A percentile compares a stretch with the other conserved stretches of the same genome.
Evolutionary conservation across 2,797 vertebrate genomes (phyloP).

Genomic region (Arrhamphus sclerolepis): DNA sequence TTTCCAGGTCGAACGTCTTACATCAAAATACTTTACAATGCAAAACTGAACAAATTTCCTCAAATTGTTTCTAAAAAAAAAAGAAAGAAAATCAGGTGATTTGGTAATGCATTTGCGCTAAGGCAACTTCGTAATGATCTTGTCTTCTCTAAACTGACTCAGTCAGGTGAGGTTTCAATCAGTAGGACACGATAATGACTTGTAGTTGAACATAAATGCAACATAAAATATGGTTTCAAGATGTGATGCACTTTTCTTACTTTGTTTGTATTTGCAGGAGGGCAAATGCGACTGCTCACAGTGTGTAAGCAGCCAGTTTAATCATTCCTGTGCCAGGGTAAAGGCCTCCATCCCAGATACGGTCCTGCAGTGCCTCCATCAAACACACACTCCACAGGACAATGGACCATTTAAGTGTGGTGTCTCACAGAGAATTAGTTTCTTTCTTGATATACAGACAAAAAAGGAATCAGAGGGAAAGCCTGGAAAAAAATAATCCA

Average conservation of each 20-base stretch:
- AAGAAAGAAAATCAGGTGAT: conserved; percentile 5
- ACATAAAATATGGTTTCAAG: conserved; percentile 5
- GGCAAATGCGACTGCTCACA: neutral
- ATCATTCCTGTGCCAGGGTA: conserved; percentile 12
- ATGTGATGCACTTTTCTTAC: neutral
- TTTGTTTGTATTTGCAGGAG: conserved; percentile 23
- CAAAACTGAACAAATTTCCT: conserved; percentile 7
- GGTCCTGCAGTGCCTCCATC: conserved; percentile 12
- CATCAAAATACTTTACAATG: neutral
- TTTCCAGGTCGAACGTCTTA: conserved; percentile 2
- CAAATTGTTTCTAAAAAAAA: neutral
- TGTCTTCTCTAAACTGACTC: conserved; percentile 9
- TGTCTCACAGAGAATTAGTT: conserved; percentile 42
- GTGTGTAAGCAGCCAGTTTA: neutral
- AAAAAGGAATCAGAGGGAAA: conserved; percentile 7
- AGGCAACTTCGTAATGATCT: neutral
- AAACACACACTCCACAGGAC: conserved; percentile 30
- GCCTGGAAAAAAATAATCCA: conserved; percentile 43
- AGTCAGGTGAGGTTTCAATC: conserved; percentile 8
- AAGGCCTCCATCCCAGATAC: conserved; percentile 19
- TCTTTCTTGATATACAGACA: conserved; percentile 35
- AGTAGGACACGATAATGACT: conserved; percentile 23
- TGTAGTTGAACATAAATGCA: conserved; percentile 20
- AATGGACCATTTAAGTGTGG: conserved; percentile 33
- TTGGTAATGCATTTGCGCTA: neutral